These are phyloP conservation scores for Dryadula phaetusa DNA, from an alignment of 2,888 invertebrate genomes.

Conservation along the genomic window DNA sequence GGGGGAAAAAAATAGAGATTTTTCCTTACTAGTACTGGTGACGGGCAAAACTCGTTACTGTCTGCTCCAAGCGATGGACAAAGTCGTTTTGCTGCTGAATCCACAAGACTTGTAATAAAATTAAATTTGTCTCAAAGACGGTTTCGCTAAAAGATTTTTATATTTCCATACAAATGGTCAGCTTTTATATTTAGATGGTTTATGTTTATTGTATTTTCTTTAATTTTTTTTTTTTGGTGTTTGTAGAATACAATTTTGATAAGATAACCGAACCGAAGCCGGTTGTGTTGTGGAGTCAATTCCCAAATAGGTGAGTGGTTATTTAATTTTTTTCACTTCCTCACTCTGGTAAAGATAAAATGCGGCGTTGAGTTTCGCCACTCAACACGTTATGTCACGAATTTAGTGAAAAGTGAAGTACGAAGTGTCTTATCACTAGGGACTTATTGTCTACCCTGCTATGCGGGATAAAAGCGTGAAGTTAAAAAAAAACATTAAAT, in stretches of 20 bases:
- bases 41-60: slow-evolving; percentile 25
- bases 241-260: background rate
- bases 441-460: no score
- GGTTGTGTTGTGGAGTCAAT: no score
- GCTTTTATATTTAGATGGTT: background rate
- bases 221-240: background rate
- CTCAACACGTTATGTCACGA: no score
- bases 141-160: slow-evolving; percentile 18
- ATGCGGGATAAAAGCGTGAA: no score
- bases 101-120: slow-evolving; percentile 25
- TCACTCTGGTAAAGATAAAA: no score
- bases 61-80: slow-evolving; percentile 19
- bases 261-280: no score
- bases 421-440: no score
- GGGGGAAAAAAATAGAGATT: slow-evolving; percentile 24
- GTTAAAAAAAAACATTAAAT: no score
- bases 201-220: background rate
- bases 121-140: slow-evolving; percentile 23
- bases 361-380: no score
- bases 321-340: no score
- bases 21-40: slow-evolving; percentile 17
- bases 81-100: slow-evolving; percentile 27
- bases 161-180: slow-evolving; percentile 10
- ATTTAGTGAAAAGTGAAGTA: no score
- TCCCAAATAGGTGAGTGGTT: no score